Evolutionary conservation across 2,797 vertebrate species (phyloP), one percentile per base, ranked within the genome.

Genomic region (Aplochiton taeniatus): DNA sequence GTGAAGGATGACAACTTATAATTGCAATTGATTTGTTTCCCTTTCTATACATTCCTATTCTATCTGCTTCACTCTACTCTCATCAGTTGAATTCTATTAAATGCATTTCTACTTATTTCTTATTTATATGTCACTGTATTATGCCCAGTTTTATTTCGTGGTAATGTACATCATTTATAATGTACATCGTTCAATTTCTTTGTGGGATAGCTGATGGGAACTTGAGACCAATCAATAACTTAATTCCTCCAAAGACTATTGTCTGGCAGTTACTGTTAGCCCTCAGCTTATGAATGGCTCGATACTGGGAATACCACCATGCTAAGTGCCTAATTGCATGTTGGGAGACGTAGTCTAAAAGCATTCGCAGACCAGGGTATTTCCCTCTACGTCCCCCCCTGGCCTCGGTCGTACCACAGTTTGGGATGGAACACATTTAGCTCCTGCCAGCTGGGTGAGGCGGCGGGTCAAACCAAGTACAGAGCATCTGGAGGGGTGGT

Each of bases 271-370:
- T 72, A 60, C 70, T 74, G 65, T 48, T 48, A 61, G 56, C 31
- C 58, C 16, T 8, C n/a, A 59, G 61, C 65, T 70, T 74, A 58
- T 20, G 18, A 45, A 5, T 1, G 65, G 41, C 45, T 44, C 50
- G 57, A 54, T 9, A 64, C 75, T 73, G 50, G 58, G 74, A 78
- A 78, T 58, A 71, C 58, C 55, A 57, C 68, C 47, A 72, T 71
- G 63, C 58, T 74, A 83, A 87, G 82, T 68, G 66, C 58, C 61
- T 79, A 83, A 86, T 85, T 84, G 65, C 67, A 78, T 0, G 42
- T 62, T 82, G 45, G 68, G 68, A 68, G 63, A 68, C 62, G 58
- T 67, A 73, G 61, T 64, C 65, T 76, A 31, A 8, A 51, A 73
- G 67, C 58, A 57, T 66, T 68, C 66, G 70, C 31, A 58, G 19